Evolutionary conservation across 2,113 vertebrate species (phyloP).

Genomic region (Callaeas wilsoni): DNA sequence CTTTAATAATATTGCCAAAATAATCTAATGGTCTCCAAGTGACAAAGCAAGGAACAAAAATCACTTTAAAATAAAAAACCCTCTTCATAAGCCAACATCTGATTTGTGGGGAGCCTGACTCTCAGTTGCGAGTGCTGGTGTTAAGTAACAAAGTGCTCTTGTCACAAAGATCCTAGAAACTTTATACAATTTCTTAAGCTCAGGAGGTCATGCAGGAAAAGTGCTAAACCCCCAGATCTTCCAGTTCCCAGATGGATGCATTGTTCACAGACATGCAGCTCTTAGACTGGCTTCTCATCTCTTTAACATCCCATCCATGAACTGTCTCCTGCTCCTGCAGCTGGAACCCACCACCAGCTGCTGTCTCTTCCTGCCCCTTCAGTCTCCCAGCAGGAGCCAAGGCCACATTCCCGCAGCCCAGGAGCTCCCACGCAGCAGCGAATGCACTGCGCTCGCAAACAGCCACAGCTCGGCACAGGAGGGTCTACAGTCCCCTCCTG

Average conservation of each 20-base stretch:
- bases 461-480: not conserved
- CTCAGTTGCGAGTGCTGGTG: accelerated
- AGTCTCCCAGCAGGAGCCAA: not conserved
- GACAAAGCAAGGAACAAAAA: not conserved
- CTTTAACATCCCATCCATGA: not conserved
- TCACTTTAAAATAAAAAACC: not conserved
- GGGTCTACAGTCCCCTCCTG: not conserved
- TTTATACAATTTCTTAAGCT: not conserved
- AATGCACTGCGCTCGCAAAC: not conserved
- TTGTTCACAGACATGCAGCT: not conserved
- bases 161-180: not conserved
- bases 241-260: not conserved
- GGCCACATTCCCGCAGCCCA: not conserved
- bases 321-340: not conserved
- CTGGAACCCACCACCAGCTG: not conserved
- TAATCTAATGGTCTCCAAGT: slow-evolving; percentile 5
- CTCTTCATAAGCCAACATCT: not conserved
- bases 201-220: not conserved
- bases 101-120: not conserved
- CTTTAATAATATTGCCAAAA: slow-evolving; percentile 29
- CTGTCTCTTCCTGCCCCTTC: not conserved
- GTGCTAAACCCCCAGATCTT: not conserved
- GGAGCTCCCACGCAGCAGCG: not conserved
- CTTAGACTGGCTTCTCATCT: not conserved
- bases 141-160: not conserved